Conservation (phyloP, 30 jellyfish, hydroid and myxozoan genomes). For the Cassiopea xamachana region DNA sequence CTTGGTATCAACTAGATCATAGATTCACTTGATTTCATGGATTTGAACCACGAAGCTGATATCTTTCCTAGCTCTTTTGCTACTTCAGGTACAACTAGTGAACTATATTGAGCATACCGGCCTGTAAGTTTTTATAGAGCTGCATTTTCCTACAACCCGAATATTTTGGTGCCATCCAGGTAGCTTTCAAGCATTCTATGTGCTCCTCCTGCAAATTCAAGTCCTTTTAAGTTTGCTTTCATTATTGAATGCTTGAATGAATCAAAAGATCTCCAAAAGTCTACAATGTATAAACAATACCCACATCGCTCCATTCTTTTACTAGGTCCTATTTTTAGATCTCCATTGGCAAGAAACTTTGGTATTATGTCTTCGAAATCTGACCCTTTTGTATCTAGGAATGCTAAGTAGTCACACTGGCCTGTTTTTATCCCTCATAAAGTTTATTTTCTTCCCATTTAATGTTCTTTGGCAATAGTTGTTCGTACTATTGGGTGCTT, state of each 20-base stretch:
- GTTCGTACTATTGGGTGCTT: no score
- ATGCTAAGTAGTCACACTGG: slow-evolving; percentile 46
- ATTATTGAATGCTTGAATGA: slow-evolving; percentile 39
- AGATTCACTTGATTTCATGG: slow-evolving; percentile 35
- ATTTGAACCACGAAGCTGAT: slow-evolving; percentile 1
- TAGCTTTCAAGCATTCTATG: slow-evolving; percentile 28
- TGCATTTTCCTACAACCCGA: neutral
- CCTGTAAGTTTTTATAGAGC: slow-evolving; percentile 35
- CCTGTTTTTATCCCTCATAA: slow-evolving; percentile 11
- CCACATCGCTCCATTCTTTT: slow-evolving; percentile 24
- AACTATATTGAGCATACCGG: slow-evolving; percentile 38
- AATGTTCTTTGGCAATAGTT: no score
- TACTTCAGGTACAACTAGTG: slow-evolving; percentile 44
- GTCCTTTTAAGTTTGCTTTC: slow-evolving; percentile 27
- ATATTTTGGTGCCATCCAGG: slow-evolving; percentile 9
- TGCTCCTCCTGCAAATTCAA: slow-evolving; percentile 38
- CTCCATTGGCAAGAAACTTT: slow-evolving; percentile 52
- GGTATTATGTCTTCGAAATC: slow-evolving; percentile 40
- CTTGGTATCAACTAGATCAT: slow-evolving; percentile 26
- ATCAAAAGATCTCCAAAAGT: slow-evolving; percentile 4
- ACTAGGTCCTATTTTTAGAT: slow-evolving; percentile 36
- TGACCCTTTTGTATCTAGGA: slow-evolving; percentile 65
- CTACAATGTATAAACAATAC: neutral
- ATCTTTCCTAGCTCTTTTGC: slow-evolving; percentile 52
- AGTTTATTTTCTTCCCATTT: no score